Evolutionary conservation across 2,888 invertebrate species (phyloP).

Genomic region (Eupithecia tripunctaria): DNA sequence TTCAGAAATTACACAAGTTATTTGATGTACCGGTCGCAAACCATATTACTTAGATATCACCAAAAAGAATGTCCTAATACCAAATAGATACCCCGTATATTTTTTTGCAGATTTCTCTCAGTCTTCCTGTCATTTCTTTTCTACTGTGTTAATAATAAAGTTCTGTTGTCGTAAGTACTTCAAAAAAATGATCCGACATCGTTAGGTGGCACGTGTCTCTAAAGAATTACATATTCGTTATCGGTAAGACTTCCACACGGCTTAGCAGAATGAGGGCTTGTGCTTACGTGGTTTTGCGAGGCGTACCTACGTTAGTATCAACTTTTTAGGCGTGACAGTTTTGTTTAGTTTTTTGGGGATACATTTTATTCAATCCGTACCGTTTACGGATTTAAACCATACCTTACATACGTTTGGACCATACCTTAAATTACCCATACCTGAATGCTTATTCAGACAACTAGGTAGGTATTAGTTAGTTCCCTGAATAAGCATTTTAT

Average conservation of each 20-base stretch:
- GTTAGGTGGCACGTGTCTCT: conserved; percentile 37
- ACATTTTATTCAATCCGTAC: too few relatives aligned
- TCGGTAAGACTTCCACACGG: conserved; percentile 31
- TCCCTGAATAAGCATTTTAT: too few relatives aligned
- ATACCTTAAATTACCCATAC: too few relatives aligned
- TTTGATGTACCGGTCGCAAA: neutral
- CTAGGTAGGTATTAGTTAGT: too few relatives aligned
- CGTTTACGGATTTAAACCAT: too few relatives aligned
- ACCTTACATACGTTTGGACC: too few relatives aligned
- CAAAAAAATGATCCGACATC: conserved; percentile 21
- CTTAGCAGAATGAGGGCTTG: conserved; percentile 14
- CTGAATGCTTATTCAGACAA: too few relatives aligned
- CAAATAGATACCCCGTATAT: too few relatives aligned
- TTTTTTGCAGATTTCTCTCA: neutral
- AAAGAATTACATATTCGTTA: conserved; percentile 27
- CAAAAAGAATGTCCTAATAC: too few relatives aligned
- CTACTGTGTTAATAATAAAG: neutral
- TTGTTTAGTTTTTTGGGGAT: too few relatives aligned
- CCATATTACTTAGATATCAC: too few relatives aligned
- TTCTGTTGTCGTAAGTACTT: neutral
- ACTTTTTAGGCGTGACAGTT: neutral
- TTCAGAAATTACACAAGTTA: neutral
- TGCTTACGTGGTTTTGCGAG: neutral
- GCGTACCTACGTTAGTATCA: neutral
- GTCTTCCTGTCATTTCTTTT: neutral